A percentile compares a stretch with the other conserved stretches of the same genome.
phyloP scores from a whole-genome alignment of 2,888 invertebrate species.

The Cataglyphis albicans region DNA sequence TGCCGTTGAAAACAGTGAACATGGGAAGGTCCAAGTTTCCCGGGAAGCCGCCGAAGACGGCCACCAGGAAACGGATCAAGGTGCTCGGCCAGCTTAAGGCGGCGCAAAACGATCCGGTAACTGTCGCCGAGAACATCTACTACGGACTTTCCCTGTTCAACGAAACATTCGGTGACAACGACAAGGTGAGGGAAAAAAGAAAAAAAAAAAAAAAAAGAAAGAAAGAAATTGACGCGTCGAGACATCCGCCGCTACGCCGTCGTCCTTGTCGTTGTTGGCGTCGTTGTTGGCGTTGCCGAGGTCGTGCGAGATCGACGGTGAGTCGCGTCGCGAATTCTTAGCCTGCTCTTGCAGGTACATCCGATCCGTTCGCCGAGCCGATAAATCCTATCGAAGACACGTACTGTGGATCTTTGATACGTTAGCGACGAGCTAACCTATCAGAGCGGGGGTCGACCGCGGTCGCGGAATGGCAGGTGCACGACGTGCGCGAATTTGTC shows the following conservation, averaged over 20 bases:
- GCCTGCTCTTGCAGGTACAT: constrained; percentile 47
- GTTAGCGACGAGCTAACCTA: constrained; percentile 61
- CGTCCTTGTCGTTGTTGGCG: background rate
- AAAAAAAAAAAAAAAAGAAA: no score
- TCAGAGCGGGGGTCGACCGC: constrained; percentile 64
- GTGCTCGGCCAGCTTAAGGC: constrained; percentile 89
- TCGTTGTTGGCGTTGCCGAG: background rate
- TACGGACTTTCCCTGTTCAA: constrained; percentile 85
- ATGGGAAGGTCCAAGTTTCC: constrained; percentile 95
- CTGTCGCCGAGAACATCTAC: constrained; percentile 86
- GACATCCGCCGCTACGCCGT: background rate
- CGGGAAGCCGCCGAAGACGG: constrained; percentile 95
- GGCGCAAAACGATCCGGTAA: constrained; percentile 86
- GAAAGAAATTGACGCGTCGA: constrained; percentile 14
- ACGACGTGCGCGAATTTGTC: constrained; percentile 51
- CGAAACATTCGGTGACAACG: constrained; percentile 84
- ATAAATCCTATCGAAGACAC: constrained; percentile 71
- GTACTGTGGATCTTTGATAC: constrained; percentile 73
- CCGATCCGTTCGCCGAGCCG: constrained; percentile 32
- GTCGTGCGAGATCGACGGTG: constrained; percentile 26
- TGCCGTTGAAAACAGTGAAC: constrained; percentile 88
- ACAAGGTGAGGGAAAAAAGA: constrained; percentile 81
- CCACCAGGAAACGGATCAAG: constrained; percentile 94
- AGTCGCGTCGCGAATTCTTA: constrained; percentile 29
- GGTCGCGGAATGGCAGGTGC: constrained; percentile 71